Conservation (phyloP, 2,888 invertebrate species). For the Resseliella maxima region DNA sequence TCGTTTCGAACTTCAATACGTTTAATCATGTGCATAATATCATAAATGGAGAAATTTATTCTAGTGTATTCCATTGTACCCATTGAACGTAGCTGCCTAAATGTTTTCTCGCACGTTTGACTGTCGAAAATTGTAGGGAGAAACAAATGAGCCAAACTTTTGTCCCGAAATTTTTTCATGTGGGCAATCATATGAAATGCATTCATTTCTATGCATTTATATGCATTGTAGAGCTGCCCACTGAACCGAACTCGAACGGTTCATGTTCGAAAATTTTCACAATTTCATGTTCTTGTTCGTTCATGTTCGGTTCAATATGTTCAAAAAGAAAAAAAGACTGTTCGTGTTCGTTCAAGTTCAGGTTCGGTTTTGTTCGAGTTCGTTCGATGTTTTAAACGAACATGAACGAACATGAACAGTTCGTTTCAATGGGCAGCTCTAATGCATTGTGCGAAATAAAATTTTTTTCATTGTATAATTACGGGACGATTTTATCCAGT, state of each 20-base stretch:
- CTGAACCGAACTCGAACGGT: too few species aligned
- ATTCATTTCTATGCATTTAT: constrained; percentile 5
- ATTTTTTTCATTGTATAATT: not conserved
- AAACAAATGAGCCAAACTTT: not conserved
- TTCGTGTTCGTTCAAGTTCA: too few species aligned
- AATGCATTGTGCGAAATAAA: not conserved
- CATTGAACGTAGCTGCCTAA: not conserved
- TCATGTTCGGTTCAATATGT: too few species aligned
- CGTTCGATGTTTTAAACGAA: too few species aligned
- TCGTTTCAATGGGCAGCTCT: too few species aligned
- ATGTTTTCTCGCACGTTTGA: constrained; percentile 1
- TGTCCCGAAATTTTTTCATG: not conserved
- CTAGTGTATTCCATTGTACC: not conserved
- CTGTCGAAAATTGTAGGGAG: not conserved
- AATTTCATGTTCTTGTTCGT: too few species aligned
- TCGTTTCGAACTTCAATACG: not conserved
- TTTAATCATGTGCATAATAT: not conserved
- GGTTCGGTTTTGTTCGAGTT: too few species aligned
- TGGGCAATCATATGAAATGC: not conserved
- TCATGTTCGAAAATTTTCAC: too few species aligned
- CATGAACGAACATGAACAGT: too few species aligned
- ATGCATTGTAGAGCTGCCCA: too few species aligned
- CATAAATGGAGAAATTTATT: not conserved
- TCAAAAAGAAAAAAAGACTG: too few species aligned
- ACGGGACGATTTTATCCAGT: not conserved